Evolutionary conservation across 2,888 invertebrate genomes (phyloP), one percentile per base, ranked within the genome.

Genomic region (Dicranocentrus wangi): DNA sequence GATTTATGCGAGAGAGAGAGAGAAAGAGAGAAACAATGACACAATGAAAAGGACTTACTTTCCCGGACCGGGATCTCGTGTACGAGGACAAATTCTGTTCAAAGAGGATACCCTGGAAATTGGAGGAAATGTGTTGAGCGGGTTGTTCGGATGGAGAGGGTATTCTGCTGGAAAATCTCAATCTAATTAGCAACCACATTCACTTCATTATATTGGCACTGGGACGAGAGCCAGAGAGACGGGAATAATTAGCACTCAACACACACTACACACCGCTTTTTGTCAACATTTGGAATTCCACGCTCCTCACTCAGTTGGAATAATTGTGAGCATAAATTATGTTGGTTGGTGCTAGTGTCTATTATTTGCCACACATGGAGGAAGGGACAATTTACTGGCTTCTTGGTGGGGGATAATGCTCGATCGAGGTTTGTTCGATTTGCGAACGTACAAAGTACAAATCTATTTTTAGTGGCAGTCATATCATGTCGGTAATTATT

Each of bases 101-200:
- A n/a, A n/a, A n/a, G n/a, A n/a, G n/a, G n/a, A n/a, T n/a, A n/a
- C n/a, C n/a, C n/a, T n/a, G n/a, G n/a, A n/a, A n/a, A n/a, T n/a
- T n/a, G n/a, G n/a, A n/a, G n/a, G n/a, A n/a, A n/a, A n/a, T n/a
- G n/a, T n/a, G n/a, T n/a, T n/a, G n/a, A n/a, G n/a, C n/a, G n/a
- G n/a, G n/a, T n/a, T n/a, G n/a, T n/a, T n/a, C n/a, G n/a, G n/a
- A n/a, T n/a, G n/a, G n/a, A n/a, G 39, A 66, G 19, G 17, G 58
- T 42, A 75, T 66, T 58, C 66, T 28, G 28, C 42, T 58, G 58
- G 42, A 66, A 66, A 75, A 55, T 65, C 75, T 55, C 65, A 75
- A 75, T 75, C 75, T 75, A 75, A 75, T 75, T 75, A 27, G 28
- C 58, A 58, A 27, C 66, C 42, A 66, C 43, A 66, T 65, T 66